Base-by-base conservation (phyloP, 2,797 vertebrate genomes). In the Chloroceryle amazona region DNA sequence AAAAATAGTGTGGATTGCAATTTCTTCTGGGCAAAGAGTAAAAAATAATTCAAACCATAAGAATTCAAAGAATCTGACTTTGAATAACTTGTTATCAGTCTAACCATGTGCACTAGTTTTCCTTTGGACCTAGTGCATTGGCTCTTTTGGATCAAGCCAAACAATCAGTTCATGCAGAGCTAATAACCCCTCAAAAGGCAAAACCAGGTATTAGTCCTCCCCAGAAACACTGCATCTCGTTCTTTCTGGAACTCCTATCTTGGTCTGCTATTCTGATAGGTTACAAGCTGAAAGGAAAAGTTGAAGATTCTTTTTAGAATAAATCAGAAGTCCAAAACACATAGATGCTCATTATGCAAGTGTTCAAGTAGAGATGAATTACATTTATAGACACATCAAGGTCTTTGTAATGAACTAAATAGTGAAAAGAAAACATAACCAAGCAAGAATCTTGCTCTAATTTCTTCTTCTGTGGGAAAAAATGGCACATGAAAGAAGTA, bases 11-110 rank as follows among this genome's bases (percentile, higher is more conserved):
- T 71, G 57, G 72, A 81, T 51, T 66, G 31, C 13, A 62, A 42
- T 68, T 86, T 91, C 62, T 79, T 22, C 29, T 33, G 44, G 52
- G 35, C 26, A 76, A 90, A 70, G 54, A 62, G 10, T 35, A 29
- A 89, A 86, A 86, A 61, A 46, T 42, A 81, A 75, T 47, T 84
- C 13, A 93, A 81, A 76, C 14, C 29, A 20, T 81, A 42, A 79
- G 94, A 79, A 95, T 65, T 68, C 31, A 58, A 80, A 79, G 22
- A 79, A 84, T 70, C 68, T 91, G 78, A 84, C 78, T 74, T 90
- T 67, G 11, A 79, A 75, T 70, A 84, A 82, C 71, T 95, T 31
- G 29, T 75, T 91, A 76, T 76, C 78, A 73, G 18, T 74, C 46
- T 42, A 84, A 61, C 26, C 54, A 84, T 3, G 11, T 62, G 51